Evolutionary conservation across 2,113 vertebrate species (phyloP).

Genomic region (Antechinus flavipes): DNA sequence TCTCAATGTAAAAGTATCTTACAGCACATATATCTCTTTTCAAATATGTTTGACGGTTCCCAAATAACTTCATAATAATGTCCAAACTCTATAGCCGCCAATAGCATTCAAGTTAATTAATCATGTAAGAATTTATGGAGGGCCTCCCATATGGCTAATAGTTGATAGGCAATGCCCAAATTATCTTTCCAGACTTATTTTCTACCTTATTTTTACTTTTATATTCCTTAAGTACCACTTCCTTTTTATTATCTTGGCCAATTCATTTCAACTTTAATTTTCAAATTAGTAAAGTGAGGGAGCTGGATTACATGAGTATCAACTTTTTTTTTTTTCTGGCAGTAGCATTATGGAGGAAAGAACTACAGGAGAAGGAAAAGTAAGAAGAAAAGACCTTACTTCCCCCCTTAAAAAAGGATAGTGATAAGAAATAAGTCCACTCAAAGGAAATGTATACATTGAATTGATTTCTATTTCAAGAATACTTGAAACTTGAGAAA

Average conservation of each 20-base stretch:
- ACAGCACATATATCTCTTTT: background rate
- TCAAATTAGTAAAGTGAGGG: background rate
- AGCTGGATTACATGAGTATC: background rate
- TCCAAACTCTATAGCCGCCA: background rate
- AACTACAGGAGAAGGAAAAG: background rate
- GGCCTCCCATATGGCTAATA: background rate
- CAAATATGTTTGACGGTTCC: background rate
- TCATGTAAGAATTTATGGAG: background rate
- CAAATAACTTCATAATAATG: background rate
- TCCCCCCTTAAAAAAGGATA: background rate
- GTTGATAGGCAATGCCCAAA: background rate
- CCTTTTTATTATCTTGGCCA: background rate
- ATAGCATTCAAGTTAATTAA: background rate
- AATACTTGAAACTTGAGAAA: background rate
- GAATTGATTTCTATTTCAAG: background rate
- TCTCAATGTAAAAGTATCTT: background rate
- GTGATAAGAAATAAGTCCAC: background rate
- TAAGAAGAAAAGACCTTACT: background rate
- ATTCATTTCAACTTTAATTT: background rate
- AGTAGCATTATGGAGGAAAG: background rate
- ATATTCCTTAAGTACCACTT: background rate
- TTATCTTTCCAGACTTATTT: background rate
- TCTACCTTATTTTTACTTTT: background rate
- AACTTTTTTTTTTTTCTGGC: background rate
- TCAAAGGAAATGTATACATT: background rate